These are phyloP conservation scores for Pristionchus pacificus DNA, from an alignment of 1,140 invertebrate species.

Conservation along the genomic window DNA sequence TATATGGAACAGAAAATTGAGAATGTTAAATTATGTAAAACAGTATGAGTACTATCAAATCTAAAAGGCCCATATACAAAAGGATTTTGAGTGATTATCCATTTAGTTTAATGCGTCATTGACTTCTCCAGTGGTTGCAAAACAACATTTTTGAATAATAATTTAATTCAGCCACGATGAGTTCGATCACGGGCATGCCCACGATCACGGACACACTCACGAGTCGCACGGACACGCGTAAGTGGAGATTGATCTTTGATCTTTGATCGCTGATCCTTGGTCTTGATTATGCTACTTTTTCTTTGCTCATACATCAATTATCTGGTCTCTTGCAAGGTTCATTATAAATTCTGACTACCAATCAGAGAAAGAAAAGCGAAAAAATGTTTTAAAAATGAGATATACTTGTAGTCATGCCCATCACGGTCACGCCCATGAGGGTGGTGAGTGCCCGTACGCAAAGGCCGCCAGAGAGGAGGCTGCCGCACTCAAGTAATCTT, in stretches of 20 bases:
- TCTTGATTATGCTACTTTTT: not conserved
- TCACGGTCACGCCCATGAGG: slow-evolving; percentile 6
- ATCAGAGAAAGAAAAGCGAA: too few relatives aligned
- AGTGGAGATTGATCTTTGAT: not conserved
- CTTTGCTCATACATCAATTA: not conserved
- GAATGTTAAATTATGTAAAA: not conserved
- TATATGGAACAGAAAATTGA: not conserved
- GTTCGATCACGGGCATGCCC: slow-evolving; percentile 52
- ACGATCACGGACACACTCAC: slow-evolving; percentile 37
- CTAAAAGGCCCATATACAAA: too few relatives aligned
- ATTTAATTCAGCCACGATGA: slow-evolving; percentile 30
- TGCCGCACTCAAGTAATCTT: too few relatives aligned
- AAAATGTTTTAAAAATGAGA: too few relatives aligned
- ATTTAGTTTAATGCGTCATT: too few relatives aligned
- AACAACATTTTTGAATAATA: not conserved
- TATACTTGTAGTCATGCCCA: too few relatives aligned
- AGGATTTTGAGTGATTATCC: too few relatives aligned
- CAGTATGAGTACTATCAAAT: not conserved
- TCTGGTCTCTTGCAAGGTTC: slow-evolving; percentile 1
- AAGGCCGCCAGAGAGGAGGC: too few relatives aligned
- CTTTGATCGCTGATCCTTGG: not conserved
- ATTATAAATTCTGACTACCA: too few relatives aligned
- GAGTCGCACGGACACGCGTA: slow-evolving; percentile 4
- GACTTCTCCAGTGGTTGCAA: too few relatives aligned
- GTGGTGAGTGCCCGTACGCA: too few relatives aligned